Conservation (phyloP, 92 coral and sea anemone species). For the Zoanthus sociatus region DNA sequence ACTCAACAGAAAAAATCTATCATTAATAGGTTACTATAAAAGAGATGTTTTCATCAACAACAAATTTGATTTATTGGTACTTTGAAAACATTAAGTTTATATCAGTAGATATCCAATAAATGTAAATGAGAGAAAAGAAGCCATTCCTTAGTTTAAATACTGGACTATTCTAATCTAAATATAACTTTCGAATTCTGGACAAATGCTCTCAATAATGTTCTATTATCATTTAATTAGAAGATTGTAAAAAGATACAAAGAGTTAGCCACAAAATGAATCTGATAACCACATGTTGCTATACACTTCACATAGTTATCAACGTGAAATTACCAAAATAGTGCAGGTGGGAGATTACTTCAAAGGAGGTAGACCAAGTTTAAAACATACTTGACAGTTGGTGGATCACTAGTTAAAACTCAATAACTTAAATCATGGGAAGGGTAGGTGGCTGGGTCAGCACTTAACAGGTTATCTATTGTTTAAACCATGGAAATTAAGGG, state of each 20-base stretch:
- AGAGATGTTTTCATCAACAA: not conserved
- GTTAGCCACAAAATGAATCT: not conserved
- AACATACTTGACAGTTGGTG: too few relatives aligned
- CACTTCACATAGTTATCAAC: not conserved
- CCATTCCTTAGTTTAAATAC: too few relatives aligned
- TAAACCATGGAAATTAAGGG: too few relatives aligned
- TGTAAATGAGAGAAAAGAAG: too few relatives aligned
- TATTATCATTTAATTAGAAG: conserved; percentile 18
- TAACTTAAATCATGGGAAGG: conserved; percentile 19
- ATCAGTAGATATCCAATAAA: too few relatives aligned
- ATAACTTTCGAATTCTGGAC: not conserved
- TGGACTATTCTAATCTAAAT: too few relatives aligned
- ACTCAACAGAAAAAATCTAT: conserved; percentile 24
- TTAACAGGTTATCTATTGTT: not conserved
- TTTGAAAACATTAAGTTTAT: too few relatives aligned
- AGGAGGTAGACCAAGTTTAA: too few relatives aligned
- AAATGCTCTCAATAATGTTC: not conserved
- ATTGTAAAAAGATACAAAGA: conserved; percentile 5
- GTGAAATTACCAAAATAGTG: not conserved
- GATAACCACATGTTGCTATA: not conserved
- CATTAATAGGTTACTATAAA: conserved; percentile 4
- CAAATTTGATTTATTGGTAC: too few relatives aligned
- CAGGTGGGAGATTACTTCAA: not conserved
- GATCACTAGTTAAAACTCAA: too few relatives aligned
- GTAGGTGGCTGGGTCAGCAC: not conserved